Evolutionary conservation across 2,113 vertebrate genomes (phyloP), one percentile per base, ranked within the genome.

Genomic region (Apodemus sylvaticus): DNA sequence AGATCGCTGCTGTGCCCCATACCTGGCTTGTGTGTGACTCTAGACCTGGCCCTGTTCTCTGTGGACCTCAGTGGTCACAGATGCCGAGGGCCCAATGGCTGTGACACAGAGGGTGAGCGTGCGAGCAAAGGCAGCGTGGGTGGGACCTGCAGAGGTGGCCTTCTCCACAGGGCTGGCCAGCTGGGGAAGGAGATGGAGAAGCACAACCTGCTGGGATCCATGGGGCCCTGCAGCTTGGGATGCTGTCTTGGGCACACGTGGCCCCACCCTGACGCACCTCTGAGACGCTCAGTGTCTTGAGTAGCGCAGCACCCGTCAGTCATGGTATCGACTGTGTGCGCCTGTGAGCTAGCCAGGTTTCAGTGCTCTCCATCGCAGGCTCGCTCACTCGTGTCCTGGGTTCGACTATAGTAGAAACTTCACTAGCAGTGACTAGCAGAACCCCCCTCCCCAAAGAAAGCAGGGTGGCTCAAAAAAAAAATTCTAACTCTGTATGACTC

Each of bases 41-140:
- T 39, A 36, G 5, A 34, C 51, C 42, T 66, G 64, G 42, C 9
- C 5, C 5, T 53, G 68, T n/a, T 78, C 24, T 39, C 58, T 22
- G 79, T 62, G 77, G 90, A 86, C 55, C 68, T 77, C 48, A 4
- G 24, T 8, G 11, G 16, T 29, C 29, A 2, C 11, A 4, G 89
- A 36, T 83, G 29, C 71, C 29, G 1, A 12, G 13, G 60, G 29
- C 16, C 76, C 11, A 6, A 0, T 36, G 5, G 16, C 62, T n/a
- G 20, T 36, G 53, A 62, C 73, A 5, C 0, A 3, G 9, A 36
- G 34, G n/a, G 20, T 0, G 51, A 7, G 0, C 5, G 36, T 12
- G 3, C 45, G 34, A 62, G 1, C 14, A 1, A 36, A 3, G 11
- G 34, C 12, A 7, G 20, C 0, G 6, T 0, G 13, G 3, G 10